Evolutionary conservation across 2,888 invertebrate species (phyloP), one percentile per base, ranked within the genome.

Genomic region (Cosmia trapezina): DNA sequence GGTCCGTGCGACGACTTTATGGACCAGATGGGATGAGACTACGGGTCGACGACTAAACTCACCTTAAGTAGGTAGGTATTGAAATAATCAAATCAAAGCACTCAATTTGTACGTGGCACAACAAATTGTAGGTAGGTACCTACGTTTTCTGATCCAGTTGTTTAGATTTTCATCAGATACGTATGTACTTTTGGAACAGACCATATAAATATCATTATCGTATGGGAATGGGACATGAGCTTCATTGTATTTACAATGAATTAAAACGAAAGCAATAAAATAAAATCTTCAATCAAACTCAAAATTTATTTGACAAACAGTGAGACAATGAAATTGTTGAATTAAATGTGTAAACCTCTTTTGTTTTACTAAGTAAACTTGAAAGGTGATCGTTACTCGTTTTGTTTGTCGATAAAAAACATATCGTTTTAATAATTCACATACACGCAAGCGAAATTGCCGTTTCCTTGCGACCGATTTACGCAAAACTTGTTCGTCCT

Each of bases 361-460:
- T 72, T 81, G 81, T 78, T 72, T 65, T 64, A 68, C 17, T 22
- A 19, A 47, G 37, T 80, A 68, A 66, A 69, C 66, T 51, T 72
- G 14, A 60, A 70, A 61, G 28, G 57, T 79, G 80, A 61, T 73
- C 62, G 65, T 49, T 59, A 66, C n/a, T 73, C 41, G n/a, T 63
- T 70, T 76, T 69, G 73, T 77, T 70, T 74, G 37, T 45, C 63
- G 65, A 81, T 73, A 63, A 79, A 78, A 68, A 76, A 77, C 65
- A 67, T 47, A 79, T 76, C 57, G 67, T 78, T 83, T 70, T 68
- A 76, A 72, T 74, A 75, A 72, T 83, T 87, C 84, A 78, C 62
- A 72, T 64, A 83, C 90, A 92, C 87, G 91, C 90, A 83, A 89
- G 84, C 81, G 84, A 89, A 92, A 91, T 88, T 88, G 75, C 86